A percentile compares a stretch with the other conserved stretches of the same genome.
Evolutionary conservation across 2,888 invertebrate genomes (phyloP).

Genomic region (Luperina nickerlii): DNA sequence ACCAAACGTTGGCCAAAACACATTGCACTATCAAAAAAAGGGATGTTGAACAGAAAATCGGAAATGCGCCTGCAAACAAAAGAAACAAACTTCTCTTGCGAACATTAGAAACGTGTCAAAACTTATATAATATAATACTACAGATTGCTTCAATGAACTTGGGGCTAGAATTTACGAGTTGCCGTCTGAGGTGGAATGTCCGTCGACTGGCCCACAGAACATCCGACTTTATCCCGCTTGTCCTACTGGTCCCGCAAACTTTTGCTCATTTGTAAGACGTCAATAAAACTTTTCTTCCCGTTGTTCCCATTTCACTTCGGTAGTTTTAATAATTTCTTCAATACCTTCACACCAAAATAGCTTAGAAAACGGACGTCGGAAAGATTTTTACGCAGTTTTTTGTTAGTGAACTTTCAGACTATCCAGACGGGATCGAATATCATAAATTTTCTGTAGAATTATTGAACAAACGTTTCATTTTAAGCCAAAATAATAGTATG

Average conservation of each 20-base stretch:
- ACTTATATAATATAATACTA: neutral
- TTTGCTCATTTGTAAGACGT: slow-evolving; percentile 59
- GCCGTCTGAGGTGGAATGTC: neutral
- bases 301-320: slow-evolving; percentile 38
- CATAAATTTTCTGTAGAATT: neutral
- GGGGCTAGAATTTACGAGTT: slow-evolving; percentile 11
- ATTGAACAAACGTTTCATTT: neutral
- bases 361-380: slow-evolving; percentile 3
- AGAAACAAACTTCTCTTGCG: neutral
- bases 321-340: slow-evolving; percentile 51
- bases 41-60: neutral
- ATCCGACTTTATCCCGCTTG: slow-evolving; percentile 25
- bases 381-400: slow-evolving; percentile 4
- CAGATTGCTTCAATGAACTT: slow-evolving; percentile 10
- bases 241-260: slow-evolving; percentile 40
- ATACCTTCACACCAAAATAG: slow-evolving; percentile 31
- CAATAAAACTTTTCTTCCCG: slow-evolving; percentile 52
- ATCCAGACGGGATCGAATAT: neutral
- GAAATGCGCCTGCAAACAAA: neutral
- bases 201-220: slow-evolving; percentile 2
- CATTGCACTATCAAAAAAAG: neutral
- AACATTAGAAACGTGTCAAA: neutral
- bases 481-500: neutral
- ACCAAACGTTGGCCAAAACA: neutral
- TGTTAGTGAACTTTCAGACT: neutral